Base-by-base conservation (phyloP, 1,140 invertebrate species). In the Agraylea sexmaculata region DNA sequence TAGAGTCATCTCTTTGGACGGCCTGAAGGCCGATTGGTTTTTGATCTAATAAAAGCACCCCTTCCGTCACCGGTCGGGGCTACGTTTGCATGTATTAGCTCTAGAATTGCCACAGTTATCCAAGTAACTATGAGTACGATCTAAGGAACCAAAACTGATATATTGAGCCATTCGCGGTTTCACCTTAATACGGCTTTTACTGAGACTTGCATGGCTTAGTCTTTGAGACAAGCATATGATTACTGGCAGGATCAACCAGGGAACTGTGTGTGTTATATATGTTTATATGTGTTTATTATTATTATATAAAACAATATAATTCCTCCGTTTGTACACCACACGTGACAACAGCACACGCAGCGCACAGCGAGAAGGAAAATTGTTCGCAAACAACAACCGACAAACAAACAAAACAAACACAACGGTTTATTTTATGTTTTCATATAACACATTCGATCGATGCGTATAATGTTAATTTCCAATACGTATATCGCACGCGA, bases 31-130 rank as follows among this genome's bases (percentile, higher is more conserved):
- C 66, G 67, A 68, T 62, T 64, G 60, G 59, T 64, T 62, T 47
- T 65, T 62, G 58, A 64, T 64, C 62, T 65, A 62, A 65, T 81
- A 77, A 80, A 78, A 73, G 70, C 75, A 68, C 70, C 68, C 73
- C 69, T 79, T 62, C 71, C 70, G 67, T 69, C 65, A 65, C 66
- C 68, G 70, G 71, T 73, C 67, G 67, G 71, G 68, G 68, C 66
- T 74, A 67, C 68, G 63, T 71, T 69, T 73, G 77, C 78, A 81
- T 77, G 78, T 81, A 80, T 82, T 80, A 80, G 76, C 79, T 83
- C 78, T 80, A 81, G 77, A 80, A 78, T 82, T 81, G 74, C 78
- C 77, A 81, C 81, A 78, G 81, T 85, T 87, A 85, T 86, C 81
- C 80, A 83, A 75, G 77, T 82, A 83, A 72, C 59, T 62, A 62